phyloP scores from a whole-genome alignment of 1,140 invertebrate species.

The Eriosoma lanigerum region DNA sequence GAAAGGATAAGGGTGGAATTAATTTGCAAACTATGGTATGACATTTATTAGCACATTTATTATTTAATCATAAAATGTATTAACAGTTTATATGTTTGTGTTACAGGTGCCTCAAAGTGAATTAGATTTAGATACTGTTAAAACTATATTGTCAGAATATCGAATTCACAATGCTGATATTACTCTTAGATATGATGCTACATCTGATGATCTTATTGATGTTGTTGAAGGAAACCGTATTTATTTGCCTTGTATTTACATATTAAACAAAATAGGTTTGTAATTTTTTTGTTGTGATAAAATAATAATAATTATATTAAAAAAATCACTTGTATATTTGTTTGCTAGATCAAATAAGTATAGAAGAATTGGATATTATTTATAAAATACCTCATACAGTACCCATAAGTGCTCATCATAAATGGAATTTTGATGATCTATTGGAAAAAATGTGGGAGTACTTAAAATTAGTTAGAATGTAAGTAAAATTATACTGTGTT shows the following conservation, averaged over 20 bases:
- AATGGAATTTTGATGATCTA: conserved; percentile 99
- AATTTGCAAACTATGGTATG: conserved; percentile 84
- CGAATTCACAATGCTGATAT: conserved; percentile 99
- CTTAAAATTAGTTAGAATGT: conserved; percentile 92
- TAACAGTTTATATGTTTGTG: not conserved
- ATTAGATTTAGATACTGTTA: conserved; percentile 92
- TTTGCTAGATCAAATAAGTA: conserved; percentile 81
- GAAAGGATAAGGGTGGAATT: conserved; percentile 94
- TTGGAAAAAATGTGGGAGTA: conserved; percentile 99
- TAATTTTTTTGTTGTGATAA: conserved; percentile 25
- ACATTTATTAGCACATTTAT: not conserved
- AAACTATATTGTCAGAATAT: conserved; percentile 95
- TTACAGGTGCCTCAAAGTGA: conserved; percentile 84
- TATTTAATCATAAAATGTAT: too few relatives aligned
- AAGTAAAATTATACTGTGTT: too few relatives aligned
- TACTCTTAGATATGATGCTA: conserved; percentile 91
- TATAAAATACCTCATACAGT: conserved; percentile 99
- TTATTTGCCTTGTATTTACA: conserved; percentile 97
- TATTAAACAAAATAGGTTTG: conserved; percentile 96
- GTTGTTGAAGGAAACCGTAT: conserved; percentile 98
- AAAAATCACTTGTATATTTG: not conserved
- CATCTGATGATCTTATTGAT: conserved; percentile 97
- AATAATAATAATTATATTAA: not conserved
- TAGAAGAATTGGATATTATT: conserved; percentile 96
- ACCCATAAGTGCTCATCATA: conserved; percentile 98